Evolutionary conservation across 2,113 vertebrate species (phyloP).

Genomic region (Phylloscopus whistleri): DNA sequence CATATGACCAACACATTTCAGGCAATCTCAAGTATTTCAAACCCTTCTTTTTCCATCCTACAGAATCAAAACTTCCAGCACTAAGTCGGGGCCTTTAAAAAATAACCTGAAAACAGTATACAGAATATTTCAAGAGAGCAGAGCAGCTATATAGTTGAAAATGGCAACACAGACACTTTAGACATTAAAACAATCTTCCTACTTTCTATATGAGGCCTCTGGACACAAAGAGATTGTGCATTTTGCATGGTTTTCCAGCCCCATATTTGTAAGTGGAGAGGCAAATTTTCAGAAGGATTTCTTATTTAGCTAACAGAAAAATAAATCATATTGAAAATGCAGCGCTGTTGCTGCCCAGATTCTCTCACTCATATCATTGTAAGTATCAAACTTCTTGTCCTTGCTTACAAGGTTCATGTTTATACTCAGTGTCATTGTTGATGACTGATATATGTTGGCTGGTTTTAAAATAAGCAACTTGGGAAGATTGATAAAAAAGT

Average conservation of each 20-base stretch:
- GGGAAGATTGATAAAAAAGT: not conserved
- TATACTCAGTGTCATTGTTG: not conserved
- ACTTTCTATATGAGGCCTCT: not conserved
- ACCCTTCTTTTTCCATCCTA: not conserved
- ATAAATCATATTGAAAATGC: not conserved
- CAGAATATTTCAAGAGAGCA: not conserved
- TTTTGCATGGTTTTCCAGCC: not conserved
- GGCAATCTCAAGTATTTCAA: not conserved
- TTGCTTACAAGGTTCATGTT: slow-evolving; percentile 19
- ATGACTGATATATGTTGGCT: slow-evolving; percentile 8
- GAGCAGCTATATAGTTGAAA: not conserved
- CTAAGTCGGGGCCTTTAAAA: not conserved
- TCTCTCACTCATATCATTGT: not conserved
- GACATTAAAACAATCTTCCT: not conserved
- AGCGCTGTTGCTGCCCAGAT: not conserved
- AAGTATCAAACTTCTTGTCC: not conserved
- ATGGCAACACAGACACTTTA: not conserved
- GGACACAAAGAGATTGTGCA: not conserved
- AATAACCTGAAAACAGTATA: not conserved
- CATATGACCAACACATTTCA: not conserved
- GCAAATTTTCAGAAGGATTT: not conserved
- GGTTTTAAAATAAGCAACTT: slow-evolving; percentile 11
- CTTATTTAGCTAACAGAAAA: not conserved
- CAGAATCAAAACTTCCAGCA: not conserved
- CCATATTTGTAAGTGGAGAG: not conserved